Base-by-base conservation (phyloP, 2,888 invertebrate species). In the Norana najaformis region DNA sequence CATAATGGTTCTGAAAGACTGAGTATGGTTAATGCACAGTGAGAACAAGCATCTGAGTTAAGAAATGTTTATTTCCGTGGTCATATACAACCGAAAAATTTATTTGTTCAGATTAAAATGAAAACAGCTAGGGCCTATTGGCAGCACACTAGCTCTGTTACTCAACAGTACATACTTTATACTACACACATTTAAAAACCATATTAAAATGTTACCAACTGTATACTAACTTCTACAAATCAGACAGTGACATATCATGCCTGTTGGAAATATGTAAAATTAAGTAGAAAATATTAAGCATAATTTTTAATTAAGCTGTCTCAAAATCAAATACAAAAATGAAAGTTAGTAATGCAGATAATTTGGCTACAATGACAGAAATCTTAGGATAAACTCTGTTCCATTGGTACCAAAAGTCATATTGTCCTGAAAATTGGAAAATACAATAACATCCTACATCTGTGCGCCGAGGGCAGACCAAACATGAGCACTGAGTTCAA, bases 351-450 rank as follows among this genome's bases (percentile, higher is more conserved):
- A 69, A n/a, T 69, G 69, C 69, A 69, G 69, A 69, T 69, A 69
- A 69, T 69, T 69, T n/a, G 69, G n/a, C 30, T 69, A 69, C 30
- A 69, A 69, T 69, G 69, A 69, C 16, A n/a, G 69, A n/a, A 69
- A 30, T 69, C 69, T n/a, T 69, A 30, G n/a, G 30, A 69, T n/a
- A 69, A 47, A n/a, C 69, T n/a, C 69, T n/a, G 69, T 69, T n/a
- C n/a, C 69, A 69, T 16, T 11, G 41, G 1, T 41, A 41, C 41
- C 41, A 16, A 69, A 30, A 69, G 69, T 69, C 69, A 30, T n/a
- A 69, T 69, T 69, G 69, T 69, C 69, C 69, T 69, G 69, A 69
- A 69, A 69, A 69, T 69, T n/a, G n/a, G 69, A 69, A 69, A 69
- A 69, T n/a, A 30, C 30, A n/a, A n/a, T n/a, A 69, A n/a, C 69